These are phyloP conservation scores for Trachelus iudaicus DNA, from an alignment of 2,888 invertebrate species.

Conservation along the genomic window DNA sequence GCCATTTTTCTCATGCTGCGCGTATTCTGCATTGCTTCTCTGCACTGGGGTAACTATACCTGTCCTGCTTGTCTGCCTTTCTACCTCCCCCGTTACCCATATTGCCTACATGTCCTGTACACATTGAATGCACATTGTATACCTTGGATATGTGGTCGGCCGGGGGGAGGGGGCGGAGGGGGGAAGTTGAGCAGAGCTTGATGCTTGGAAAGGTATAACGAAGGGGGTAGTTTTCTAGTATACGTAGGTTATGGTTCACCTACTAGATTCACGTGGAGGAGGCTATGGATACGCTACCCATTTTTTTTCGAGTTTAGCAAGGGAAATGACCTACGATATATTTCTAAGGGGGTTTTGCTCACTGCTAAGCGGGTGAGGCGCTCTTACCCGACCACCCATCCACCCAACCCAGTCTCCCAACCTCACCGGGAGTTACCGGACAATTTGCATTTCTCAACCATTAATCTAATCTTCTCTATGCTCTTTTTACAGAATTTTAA, in stretches of 20 bases:
- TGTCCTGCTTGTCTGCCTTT: neutral
- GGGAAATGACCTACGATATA: conserved; percentile 64
- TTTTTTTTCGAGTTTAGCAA: conserved; percentile 60
- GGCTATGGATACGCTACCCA: conserved; percentile 34
- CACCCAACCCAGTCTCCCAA: conserved; percentile 18
- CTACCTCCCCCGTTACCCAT: neutral
- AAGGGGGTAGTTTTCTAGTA: neutral
- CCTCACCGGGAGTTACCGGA: conserved; percentile 40
- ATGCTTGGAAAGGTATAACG: neutral
- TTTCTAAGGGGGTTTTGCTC: conserved; percentile 61
- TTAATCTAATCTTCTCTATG: conserved; percentile 59
- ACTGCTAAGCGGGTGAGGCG: conserved; percentile 43
- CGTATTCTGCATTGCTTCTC: conserved; percentile 33
- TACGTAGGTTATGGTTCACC: neutral
- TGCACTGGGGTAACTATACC: conserved; percentile 20
- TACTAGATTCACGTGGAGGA: neutral
- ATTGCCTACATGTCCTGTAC: neutral
- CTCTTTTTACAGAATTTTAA: conserved; percentile 26
- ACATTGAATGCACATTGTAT: neutral
- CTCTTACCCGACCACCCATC: conserved; percentile 33
- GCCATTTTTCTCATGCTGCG: conserved; percentile 49
- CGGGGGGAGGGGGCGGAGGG: conserved; percentile 13
- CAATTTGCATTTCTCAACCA: conserved; percentile 64
- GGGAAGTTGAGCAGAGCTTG: neutral
- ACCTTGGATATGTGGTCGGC: neutral